Percentiles rank a stretch among this genome's conserved stretches.
phyloP scores from a whole-genome alignment of 2,113 vertebrate species.

The Coracopsis vasa region DNA sequence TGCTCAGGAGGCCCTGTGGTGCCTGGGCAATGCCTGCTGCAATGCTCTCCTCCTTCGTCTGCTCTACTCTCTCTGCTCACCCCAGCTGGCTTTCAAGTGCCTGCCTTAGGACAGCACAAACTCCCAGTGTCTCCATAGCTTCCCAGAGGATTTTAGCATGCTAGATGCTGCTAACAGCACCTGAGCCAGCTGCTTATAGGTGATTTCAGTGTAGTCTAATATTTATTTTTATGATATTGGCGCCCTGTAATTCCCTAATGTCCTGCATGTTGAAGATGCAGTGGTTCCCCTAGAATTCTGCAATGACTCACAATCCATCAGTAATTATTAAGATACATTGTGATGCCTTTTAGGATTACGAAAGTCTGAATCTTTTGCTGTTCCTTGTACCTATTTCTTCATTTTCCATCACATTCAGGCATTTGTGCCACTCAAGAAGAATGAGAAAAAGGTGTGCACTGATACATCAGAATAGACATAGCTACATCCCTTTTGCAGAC shows the following conservation, averaged over 20 bases:
- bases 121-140: not conserved
- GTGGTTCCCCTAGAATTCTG: not conserved
- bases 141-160: not conserved
- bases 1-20: fast-evolving
- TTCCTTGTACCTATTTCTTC: not conserved
- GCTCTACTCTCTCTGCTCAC: not conserved
- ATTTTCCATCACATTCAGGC: not conserved
- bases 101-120: not conserved
- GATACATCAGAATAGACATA: not conserved
- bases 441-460: not conserved
- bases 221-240: not conserved
- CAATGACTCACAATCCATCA: not conserved
- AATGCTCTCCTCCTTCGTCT: not conserved
- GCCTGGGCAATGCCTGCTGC: not conserved
- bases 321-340: not conserved
- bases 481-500: not conserved
- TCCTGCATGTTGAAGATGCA: not conserved
- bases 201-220: not conserved
- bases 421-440: not conserved
- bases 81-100: not conserved
- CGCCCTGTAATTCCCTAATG: not conserved
- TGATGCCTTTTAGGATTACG: not conserved
- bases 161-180: not conserved
- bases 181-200: not conserved
- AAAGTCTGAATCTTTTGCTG: not conserved